phyloP scores from a whole-genome alignment of 1,140 invertebrate genomes.

The Harpegnathos saltator region DNA sequence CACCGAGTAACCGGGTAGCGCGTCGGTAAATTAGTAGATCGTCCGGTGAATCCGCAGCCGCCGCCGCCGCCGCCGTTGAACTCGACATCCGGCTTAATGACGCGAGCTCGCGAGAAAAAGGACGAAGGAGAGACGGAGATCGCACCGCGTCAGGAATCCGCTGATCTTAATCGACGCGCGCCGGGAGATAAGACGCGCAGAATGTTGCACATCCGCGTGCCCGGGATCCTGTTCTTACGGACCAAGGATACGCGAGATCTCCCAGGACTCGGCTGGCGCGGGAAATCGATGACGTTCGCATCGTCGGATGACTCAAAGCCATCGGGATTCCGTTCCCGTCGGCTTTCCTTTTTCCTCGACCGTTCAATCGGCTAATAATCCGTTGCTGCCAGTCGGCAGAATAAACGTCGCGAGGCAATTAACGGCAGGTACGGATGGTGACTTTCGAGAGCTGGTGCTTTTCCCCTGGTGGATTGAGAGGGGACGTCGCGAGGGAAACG shows the following conservation, averaged over 20 bases:
- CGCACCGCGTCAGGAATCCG: conserved; percentile 58
- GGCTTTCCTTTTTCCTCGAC: not conserved
- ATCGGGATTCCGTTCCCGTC: conserved; percentile 32
- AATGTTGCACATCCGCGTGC: conserved; percentile 49
- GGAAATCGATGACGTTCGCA: conserved; percentile 65
- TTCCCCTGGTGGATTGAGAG: not conserved
- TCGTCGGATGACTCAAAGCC: conserved; percentile 60
- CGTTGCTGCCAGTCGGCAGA: not conserved
- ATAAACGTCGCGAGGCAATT: not conserved
- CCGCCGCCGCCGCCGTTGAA: conserved; percentile 14
- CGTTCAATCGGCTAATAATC: conserved; percentile 24
- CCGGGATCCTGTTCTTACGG: conserved; percentile 27
- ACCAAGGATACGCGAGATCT: conserved; percentile 58
- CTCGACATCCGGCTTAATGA: conserved; percentile 61
- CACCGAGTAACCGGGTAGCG: conserved; percentile 37
- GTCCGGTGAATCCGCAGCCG: not conserved
- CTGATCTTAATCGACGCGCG: conserved; percentile 67
- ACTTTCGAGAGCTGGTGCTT: not conserved
- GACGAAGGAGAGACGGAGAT: conserved; percentile 30
- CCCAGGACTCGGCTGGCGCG: conserved; percentile 10
- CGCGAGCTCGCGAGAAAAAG: conserved; percentile 21
- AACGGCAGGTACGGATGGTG: not conserved
- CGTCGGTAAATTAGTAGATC: conserved; percentile 26
- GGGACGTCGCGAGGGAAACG: not conserved
- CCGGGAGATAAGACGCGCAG: conserved; percentile 17